Base-by-base conservation (phyloP, 2,888 invertebrate genomes). In the Platerodrilus igneus region DNA sequence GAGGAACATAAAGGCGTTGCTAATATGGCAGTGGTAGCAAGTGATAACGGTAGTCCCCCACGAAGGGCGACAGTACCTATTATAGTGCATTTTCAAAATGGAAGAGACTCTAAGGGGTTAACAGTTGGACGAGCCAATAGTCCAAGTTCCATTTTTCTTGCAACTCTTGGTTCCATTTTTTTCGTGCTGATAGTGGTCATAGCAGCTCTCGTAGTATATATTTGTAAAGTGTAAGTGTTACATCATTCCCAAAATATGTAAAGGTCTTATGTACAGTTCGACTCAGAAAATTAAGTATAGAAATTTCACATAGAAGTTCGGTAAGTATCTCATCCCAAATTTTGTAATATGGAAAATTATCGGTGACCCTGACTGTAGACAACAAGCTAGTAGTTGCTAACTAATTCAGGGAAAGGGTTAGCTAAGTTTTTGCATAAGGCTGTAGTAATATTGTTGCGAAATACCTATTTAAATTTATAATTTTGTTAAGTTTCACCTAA, bases 11-110 rank as follows among this genome's bases (percentile, higher is more conserved):
- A 20, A 2, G 52, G 49, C 1, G 25, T 44, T 7, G 50, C 49
- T 2, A 52, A 45, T 40, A 50, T 50, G 31, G 44, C 27, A 26
- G 90, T 87, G 21, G 81, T 87, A 28, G 93, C 91, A 13, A 80
- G 79, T 0, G 93, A 92, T 67, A 83, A 83, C 8, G 93, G 92
- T 9, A 72, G 76, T 11, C 92, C 92, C n/a, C 86, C 90, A 0
- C 67, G 86, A 62, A 84, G 81, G 69, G 76, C 80, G 4, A 79
- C 78, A 0, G 82, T 82, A 26, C 83, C 83, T 2, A 76, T 84
- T 41, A 74, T 77, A 9, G 78, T 83, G 26, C 79, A 78, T 57
- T 76, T 82, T 68, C 67, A 58, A 18, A 71, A 67, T 41, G 39
- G 72, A 1, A 64, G 63, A 22, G 66, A 66, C 28, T 57, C 67